These are phyloP conservation scores for Danaus plexippus DNA, from an alignment of 1,140 invertebrate genomes.

Conservation along the genomic window DNA sequence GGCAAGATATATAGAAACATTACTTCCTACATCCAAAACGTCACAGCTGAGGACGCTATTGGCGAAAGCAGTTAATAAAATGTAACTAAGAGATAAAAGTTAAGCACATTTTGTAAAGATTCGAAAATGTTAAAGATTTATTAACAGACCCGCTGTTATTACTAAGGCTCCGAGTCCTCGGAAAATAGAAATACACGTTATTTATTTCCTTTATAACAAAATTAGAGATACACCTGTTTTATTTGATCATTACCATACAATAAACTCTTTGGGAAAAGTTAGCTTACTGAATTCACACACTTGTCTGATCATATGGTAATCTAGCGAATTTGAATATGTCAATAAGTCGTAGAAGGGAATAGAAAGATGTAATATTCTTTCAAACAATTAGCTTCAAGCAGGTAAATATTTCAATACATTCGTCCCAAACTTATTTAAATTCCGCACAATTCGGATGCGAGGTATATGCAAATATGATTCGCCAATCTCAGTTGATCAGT, in stretches of 20 bases:
- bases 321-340: constrained; percentile 49
- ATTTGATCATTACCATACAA: neutral
- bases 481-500: constrained; percentile 42
- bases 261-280: constrained; percentile 42
- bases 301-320: constrained; percentile 38
- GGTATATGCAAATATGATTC: constrained; percentile 44
- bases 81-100: no score
- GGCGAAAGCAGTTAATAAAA: no score
- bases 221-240: no score
- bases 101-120: no score
- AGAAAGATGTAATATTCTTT: constrained; percentile 26
- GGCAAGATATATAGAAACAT: no score
- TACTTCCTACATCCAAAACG: no score
- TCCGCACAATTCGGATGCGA: constrained; percentile 25
- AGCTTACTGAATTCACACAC: constrained; percentile 47
- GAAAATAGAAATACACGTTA: no score
- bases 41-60: no score
- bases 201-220: no score
- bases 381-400: constrained; percentile 39
- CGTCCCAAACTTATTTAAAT: constrained; percentile 59
- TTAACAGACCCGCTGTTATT: no score
- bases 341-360: constrained; percentile 28
- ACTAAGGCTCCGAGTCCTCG: no score
- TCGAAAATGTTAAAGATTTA: no score
- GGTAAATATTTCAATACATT: constrained; percentile 47